Conservation (phyloP, 2,888 invertebrate genomes). For the Psylliodes chrysocephalus region DNA sequence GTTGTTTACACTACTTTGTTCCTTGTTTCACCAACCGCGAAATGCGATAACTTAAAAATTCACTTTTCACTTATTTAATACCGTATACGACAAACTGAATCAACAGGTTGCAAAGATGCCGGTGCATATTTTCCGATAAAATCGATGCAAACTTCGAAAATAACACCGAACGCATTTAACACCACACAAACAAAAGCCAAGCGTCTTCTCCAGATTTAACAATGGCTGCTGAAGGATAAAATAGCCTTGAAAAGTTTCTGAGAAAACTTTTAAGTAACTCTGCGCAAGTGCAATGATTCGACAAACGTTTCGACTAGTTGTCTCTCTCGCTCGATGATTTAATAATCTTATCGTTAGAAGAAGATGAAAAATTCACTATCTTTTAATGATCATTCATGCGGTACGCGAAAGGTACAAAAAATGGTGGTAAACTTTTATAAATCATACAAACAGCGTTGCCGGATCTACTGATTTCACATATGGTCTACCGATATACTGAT, state of each 20-base stretch:
- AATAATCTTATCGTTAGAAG: no score
- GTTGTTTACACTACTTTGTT: conserved; percentile 59
- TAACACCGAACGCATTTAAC: conserved; percentile 29
- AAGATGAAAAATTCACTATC: conserved; percentile 12
- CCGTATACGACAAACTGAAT: conserved; percentile 39
- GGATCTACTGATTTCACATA: no score
- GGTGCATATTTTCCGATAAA: conserved; percentile 44
- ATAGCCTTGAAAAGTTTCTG: conserved; percentile 63
- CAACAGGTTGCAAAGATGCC: conserved; percentile 54
- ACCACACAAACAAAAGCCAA: conserved; percentile 46
- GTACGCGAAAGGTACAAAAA: conserved; percentile 52
- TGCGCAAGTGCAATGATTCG: conserved; percentile 53
- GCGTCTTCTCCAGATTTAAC: conserved; percentile 61
- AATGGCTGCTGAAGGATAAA: conserved; percentile 63
- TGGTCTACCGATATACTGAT: no score
- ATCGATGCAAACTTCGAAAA: conserved; percentile 25
- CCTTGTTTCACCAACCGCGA: conserved; percentile 40
- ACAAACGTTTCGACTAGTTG: conserved; percentile 36
- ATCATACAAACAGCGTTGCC: no score
- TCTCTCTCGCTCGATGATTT: no score
- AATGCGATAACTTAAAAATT: conserved; percentile 33
- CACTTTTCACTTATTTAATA: conserved; percentile 43
- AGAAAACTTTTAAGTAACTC: conserved; percentile 60
- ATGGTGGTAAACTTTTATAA: conserved; percentile 53
- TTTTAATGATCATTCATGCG: conserved; percentile 44